phyloP scores from a whole-genome alignment of 2,888 invertebrate genomes.

The Stegophylla sp. region DNA sequence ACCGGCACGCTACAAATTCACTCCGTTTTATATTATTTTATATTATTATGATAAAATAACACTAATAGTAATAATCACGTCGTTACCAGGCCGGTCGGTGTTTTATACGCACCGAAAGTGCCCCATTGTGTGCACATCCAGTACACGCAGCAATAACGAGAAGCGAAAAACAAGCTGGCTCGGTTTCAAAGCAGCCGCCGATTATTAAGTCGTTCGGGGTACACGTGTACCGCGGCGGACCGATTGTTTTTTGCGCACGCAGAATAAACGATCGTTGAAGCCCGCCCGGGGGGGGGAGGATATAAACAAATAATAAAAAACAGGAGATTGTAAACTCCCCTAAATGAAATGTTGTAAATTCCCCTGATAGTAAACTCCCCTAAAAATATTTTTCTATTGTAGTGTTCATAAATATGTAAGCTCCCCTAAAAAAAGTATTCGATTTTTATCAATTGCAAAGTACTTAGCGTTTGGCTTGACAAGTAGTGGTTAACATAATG shows the following conservation, averaged over 20 bases:
- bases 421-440: too few species aligned
- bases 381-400: too few species aligned
- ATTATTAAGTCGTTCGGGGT: background rate
- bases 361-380: too few species aligned
- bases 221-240: background rate
- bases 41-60: background rate
- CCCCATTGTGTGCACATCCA: background rate
- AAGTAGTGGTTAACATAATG: too few species aligned
- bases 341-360: too few species aligned
- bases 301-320: too few species aligned
- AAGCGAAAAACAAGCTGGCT: constrained; percentile 7
- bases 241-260: background rate
- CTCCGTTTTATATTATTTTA: background rate
- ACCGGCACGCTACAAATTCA: background rate
- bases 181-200: constrained; percentile 2
- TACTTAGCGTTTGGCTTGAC: too few species aligned
- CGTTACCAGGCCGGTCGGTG: background rate
- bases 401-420: too few species aligned
- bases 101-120: background rate
- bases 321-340: too few species aligned
- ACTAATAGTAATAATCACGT: background rate
- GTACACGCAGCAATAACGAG: background rate
- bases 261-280: too few species aligned
- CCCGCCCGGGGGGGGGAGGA: too few species aligned
- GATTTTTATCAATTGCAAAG: too few species aligned